Evolutionary conservation across 92 coral and sea anemone genomes (phyloP), one percentile per base, ranked within the genome.

Genomic region (Parazoanthus swiftii): DNA sequence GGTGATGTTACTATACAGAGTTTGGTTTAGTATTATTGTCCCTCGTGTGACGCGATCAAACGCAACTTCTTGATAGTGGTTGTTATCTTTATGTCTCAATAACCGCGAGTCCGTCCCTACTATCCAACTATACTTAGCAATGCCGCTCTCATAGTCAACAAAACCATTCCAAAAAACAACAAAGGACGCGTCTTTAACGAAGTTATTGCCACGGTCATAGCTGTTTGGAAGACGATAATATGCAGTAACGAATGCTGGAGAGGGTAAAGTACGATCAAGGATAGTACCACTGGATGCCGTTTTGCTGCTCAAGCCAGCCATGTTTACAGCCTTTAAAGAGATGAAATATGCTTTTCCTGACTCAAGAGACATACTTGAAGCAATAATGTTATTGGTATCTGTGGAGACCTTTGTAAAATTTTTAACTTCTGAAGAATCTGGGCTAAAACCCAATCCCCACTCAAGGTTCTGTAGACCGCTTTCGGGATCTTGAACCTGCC

Each of bases 131-230:
- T 80, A 92, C 71, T 77, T 56, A 14, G 90, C 83, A n/a, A 95
- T 74, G 0, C 94, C 98, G 88, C 98, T 95, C 77, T 95, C 98
- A 21, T 70, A 66, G 81, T 95, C 98, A 9, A 75, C 44, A 77
- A 95, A 91, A 10, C 98, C 98, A 75, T 85, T 91, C 98, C 98
- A 95, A 8, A 92, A 85, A 15, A 86, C 95, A 6, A 88, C 84
- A 48, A 95, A 91, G 29, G 94, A 91, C 4, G 95, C 93, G 18
- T 88, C 96, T 6, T 82, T 78, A n/a, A 94, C 93, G 18, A 33
- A 74, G 50, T 88, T 90, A 21, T 86, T 85, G 80, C 86, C 89
- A 44, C 95, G 92, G 86, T 93, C 92, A 70, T 92, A 95, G 42
- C 68, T 91, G 46, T 59, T 65, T 20, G 98, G 96, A 56, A 95